These are phyloP conservation scores for Tangachromis dhanisi DNA, from an alignment of 2,113 vertebrate genomes.

Conservation along the genomic window DNA sequence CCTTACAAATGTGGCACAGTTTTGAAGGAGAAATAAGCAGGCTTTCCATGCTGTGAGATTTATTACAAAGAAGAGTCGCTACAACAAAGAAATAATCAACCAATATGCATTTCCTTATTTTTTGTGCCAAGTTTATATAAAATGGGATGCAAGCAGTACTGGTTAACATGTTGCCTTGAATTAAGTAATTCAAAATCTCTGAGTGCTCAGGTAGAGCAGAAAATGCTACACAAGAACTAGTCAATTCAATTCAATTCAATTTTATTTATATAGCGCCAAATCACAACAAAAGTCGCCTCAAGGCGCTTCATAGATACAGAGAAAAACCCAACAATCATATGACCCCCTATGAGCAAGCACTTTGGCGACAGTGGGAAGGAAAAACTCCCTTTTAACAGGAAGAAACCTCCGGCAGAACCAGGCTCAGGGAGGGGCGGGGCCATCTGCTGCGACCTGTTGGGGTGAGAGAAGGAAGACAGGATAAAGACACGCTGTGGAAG, in stretches of 20 bases:
- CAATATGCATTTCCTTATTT: background rate
- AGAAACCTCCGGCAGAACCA: no score
- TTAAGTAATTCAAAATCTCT: background rate
- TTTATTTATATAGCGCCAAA: no score
- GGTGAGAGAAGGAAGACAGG: no score
- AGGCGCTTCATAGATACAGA: no score
- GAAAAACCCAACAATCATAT: no score
- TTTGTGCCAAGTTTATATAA: background rate
- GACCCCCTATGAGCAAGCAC: no score
- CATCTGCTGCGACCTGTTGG: no score
- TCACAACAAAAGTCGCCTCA: no score
- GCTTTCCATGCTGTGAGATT: background rate
- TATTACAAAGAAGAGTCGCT: accelerated
- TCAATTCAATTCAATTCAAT: background rate
- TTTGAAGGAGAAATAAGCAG: background rate
- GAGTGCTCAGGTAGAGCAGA: background rate
- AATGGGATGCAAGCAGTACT: background rate
- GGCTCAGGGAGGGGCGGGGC: no score
- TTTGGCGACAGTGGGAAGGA: no score
- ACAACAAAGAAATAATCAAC: background rate
- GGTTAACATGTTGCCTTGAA: background rate
- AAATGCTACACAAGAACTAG: background rate
- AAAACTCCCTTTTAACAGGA: no score
- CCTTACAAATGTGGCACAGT: background rate
- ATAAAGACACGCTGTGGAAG: no score